These are phyloP conservation scores for Monopterus albus DNA, from an alignment of 2,113 vertebrate genomes.

Conservation along the genomic window DNA sequence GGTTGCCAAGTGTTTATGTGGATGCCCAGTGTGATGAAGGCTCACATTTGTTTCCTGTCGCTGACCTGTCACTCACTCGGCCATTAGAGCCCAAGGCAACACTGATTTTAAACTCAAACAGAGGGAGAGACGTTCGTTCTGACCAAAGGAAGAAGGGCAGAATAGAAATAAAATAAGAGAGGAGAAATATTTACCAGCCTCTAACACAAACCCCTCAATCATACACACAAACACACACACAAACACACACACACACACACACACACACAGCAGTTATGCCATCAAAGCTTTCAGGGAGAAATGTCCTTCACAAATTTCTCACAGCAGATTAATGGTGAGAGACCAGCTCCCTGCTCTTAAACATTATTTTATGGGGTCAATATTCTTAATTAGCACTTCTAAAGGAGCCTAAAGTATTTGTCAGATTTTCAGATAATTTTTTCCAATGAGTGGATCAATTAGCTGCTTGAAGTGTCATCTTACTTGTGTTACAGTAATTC, in stretches of 20 bases:
- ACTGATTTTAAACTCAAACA: conserved; percentile 62
- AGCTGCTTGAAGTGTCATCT: conserved; percentile 66
- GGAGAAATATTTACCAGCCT: conserved; percentile 36
- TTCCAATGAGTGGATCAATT: conserved; percentile 69
- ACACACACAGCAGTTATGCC: conserved; percentile 52
- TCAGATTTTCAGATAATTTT: conserved; percentile 73
- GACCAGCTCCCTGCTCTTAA: conserved; percentile 45
- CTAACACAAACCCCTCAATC: conserved; percentile 17
- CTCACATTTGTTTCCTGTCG: conserved; percentile 83
- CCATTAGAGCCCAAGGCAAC: conserved; percentile 54
- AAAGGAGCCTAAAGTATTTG: conserved; percentile 57
- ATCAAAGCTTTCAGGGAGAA: conserved; percentile 56
- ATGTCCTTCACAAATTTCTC: conserved; percentile 67
- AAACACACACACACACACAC: conserved; percentile 14
- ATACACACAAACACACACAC: neutral
- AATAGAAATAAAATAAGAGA: conserved; percentile 10
- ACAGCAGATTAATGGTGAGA: conserved; percentile 51
- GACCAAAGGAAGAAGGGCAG: conserved; percentile 27
- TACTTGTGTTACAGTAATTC: conserved; percentile 36
- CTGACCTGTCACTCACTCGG: conserved; percentile 75
- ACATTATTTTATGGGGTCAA: conserved; percentile 67
- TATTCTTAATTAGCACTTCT: conserved; percentile 77
- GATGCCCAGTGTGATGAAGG: conserved; percentile 78
- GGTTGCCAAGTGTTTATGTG: conserved; percentile 74
- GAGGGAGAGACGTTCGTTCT: conserved; percentile 45